Conservation (phyloP, 2,797 vertebrate species). For the Anolis apletophallus region DNA sequence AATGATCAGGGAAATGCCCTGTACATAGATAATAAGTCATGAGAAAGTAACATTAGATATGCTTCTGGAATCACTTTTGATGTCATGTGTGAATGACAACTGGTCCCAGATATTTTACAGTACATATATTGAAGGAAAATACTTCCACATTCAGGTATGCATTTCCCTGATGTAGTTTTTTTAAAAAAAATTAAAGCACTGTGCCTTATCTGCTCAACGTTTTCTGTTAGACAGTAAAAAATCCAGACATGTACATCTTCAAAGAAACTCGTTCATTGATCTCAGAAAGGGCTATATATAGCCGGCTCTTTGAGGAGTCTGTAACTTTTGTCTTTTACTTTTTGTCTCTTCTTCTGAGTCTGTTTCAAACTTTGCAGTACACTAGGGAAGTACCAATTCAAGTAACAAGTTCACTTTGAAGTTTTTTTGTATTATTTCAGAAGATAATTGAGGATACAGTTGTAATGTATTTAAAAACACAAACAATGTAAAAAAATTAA, state of each 20-base stretch:
- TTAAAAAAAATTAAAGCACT: neutral
- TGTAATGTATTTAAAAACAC: no score
- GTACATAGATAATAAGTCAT: neutral
- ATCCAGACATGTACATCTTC: neutral
- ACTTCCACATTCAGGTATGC: neutral
- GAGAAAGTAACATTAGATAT: neutral
- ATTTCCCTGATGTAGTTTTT: neutral
- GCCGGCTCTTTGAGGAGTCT: neutral
- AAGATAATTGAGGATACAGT: no score
- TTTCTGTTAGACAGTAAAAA: neutral
- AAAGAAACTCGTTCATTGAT: constrained; percentile 5
- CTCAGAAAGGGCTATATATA: neutral
- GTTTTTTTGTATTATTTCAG: no score
- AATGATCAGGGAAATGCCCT: neutral
- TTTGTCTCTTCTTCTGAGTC: neutral
- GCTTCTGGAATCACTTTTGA: neutral
- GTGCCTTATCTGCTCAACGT: neutral
- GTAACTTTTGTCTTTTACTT: neutral
- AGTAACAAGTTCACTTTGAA: no score
- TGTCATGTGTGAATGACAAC: neutral
- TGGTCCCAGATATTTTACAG: neutral
- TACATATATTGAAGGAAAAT: neutral
- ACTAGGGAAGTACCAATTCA: neutral
- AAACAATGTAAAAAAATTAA: no score
- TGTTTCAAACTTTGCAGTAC: neutral